Evolutionary conservation across 2,113 vertebrate species (phyloP).

Genomic region (Apeltes quadracus): DNA sequence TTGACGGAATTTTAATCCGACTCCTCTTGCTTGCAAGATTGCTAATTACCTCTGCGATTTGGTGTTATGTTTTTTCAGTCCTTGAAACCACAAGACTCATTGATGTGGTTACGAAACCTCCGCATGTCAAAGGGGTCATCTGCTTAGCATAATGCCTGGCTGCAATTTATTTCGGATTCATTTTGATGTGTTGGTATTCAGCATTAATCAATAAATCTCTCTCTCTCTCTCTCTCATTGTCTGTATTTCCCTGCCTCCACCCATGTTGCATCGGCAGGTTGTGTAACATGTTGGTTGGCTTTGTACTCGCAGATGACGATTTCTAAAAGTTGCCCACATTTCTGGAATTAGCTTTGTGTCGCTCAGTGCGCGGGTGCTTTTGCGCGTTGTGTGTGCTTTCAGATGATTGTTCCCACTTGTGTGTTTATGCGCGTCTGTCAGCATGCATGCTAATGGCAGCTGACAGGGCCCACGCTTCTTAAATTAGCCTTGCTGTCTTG

Average conservation of each 20-base stretch:
- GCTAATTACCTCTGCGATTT: neutral
- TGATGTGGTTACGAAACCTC: conserved; percentile 10
- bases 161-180: conserved; percentile 21
- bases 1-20: neutral
- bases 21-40: neutral
- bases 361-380: conserved; percentile 14
- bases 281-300: conserved; percentile 62
- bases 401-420: conserved; percentile 43
- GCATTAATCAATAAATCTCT: conserved; percentile 37
- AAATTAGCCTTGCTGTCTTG: conserved; percentile 70
- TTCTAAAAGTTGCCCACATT: conserved; percentile 69
- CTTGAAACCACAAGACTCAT: neutral
- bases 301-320: conserved; percentile 53
- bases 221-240: conserved; percentile 10
- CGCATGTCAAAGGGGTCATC: neutral
- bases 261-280: conserved; percentile 43
- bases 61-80: neutral
- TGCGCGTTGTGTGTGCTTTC: conserved; percentile 37
- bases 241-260: conserved; percentile 8
- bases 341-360: conserved; percentile 56
- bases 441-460: conserved; percentile 60
- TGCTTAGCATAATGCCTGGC: neutral
- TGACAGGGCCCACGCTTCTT: conserved; percentile 71
- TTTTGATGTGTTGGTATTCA: conserved; percentile 15
- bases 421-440: conserved; percentile 44